A percentile compares a stretch with the other conserved stretches of the same genome.
Conservation (phyloP, 1,140 invertebrate genomes). For the Drosophila sturtevanti region DNA sequence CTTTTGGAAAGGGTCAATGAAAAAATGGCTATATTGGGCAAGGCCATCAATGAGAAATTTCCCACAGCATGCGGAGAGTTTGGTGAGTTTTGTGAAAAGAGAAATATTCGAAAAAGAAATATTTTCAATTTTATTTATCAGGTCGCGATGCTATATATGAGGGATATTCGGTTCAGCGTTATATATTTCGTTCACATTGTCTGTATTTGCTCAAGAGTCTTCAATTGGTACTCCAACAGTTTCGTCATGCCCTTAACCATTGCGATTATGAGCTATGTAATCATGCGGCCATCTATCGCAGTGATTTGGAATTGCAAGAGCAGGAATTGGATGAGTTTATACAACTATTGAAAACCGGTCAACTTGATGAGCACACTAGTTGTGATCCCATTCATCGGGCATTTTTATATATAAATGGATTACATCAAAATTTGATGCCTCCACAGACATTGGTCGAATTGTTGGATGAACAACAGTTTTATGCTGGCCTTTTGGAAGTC, state of each 20-base stretch:
- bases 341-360: constrained; percentile 93
- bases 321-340: constrained; percentile 94
- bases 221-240: constrained; percentile 88
- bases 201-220: constrained; percentile 92
- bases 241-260: constrained; percentile 89
- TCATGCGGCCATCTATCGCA: constrained; percentile 92
- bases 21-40: constrained; percentile 94
- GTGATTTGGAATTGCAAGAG: constrained; percentile 95
- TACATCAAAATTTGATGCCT: constrained; percentile 90
- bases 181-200: constrained; percentile 92
- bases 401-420: constrained; percentile 91
- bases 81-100: no score
- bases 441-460: constrained; percentile 83
- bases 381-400: constrained; percentile 93
- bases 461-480: constrained; percentile 83
- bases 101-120: not conserved
- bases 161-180: constrained; percentile 94
- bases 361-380: constrained; percentile 95
- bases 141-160: constrained; percentile 88
- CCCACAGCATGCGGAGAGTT: constrained; percentile 85
- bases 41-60: constrained; percentile 92
- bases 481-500: constrained; percentile 82
- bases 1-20: constrained; percentile 95
- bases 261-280: constrained; percentile 93
- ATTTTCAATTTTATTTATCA: constrained; percentile 7